Base-by-base conservation (phyloP, 1,140 invertebrate genomes). In the Ooceraea biroi region DNA sequence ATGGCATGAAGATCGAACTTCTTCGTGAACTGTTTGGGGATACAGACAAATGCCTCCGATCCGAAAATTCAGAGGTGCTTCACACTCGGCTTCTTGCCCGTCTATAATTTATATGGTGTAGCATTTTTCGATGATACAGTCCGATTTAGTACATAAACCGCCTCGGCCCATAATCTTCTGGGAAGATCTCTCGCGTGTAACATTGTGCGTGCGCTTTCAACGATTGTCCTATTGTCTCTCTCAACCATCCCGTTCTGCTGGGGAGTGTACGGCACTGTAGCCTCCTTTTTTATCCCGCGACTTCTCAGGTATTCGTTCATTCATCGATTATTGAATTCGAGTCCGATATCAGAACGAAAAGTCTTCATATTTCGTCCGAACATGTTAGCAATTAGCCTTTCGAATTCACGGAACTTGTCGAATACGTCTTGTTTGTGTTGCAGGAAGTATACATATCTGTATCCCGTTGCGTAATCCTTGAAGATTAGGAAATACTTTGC, bases 231-330 rank as follows among this genome's bases (percentile, higher is more conserved):
- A 80, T 94, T 94, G 12, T 93, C 92, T 27, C 92, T 60, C 82
- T 95, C 94, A 1, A 90, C 86, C 1, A 87, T 85, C 0, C 92
- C 92, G 69, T 94, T 94, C 85, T 94, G 92, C 77, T 95, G 88
- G 5, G 94, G 92, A 3, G 91, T 93, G 58, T 94, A 93, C 11
- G 88, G 89, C 12, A 88, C 91, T 2, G 89, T 91, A 22, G 44
- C 61, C 69, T 94, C 87, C n/a, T 77, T 71, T 22, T 78, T 12
- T 0, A 88, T 89, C 11, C 86, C 87, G n/a, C 73, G 48, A 41
- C 78, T 44, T 1, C 30, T 44, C 17, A 91, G 55, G 48, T 85
- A 91, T 0, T 69, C 41, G n/a, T 65, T 10, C 63, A 89, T 83
- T 0, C 14, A 1, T 0, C 17, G 3, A 36, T 88, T 90, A 22